Conservation (phyloP, 2,113 vertebrate species). For the Microcebus murinus region DNA sequence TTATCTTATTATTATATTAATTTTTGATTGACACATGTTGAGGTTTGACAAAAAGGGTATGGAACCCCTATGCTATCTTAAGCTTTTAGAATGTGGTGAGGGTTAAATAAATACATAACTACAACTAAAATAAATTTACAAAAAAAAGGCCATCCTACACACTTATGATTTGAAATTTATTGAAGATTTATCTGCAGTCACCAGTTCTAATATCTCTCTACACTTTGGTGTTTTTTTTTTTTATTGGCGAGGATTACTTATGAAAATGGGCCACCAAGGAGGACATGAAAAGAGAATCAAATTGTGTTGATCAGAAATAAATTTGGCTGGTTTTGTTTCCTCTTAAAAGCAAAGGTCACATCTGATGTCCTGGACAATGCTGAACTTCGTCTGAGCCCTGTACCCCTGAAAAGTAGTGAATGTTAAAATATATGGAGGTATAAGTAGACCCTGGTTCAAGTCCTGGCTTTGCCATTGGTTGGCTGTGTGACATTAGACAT, state of each 20-base stretch:
- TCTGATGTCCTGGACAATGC: neutral
- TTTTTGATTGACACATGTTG: neutral
- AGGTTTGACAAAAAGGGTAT: neutral
- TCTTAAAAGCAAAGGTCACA: neutral
- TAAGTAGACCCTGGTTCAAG: neutral
- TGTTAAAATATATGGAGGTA: neutral
- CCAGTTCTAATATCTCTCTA: neutral
- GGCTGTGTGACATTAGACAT: neutral
- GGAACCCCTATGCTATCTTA: neutral
- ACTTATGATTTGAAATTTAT: neutral
- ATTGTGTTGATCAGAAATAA: neutral
- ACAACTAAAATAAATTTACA: slow-evolving; percentile 18
- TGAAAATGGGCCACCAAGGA: neutral
- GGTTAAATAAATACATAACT: slow-evolving; percentile 10
- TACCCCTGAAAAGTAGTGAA: neutral
- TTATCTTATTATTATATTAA: neutral
- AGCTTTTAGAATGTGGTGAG: neutral
- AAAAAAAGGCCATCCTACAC: neutral
- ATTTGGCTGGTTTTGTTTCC: neutral
- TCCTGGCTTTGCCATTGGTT: neutral
- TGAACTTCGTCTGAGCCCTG: neutral
- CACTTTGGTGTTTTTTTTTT: neutral
- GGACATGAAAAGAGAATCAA: neutral
- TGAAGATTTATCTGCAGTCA: neutral
- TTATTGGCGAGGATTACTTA: neutral